These are phyloP conservation scores for Premnoplex brunnescens DNA, from an alignment of 2,797 vertebrate species.

Conservation along the genomic window DNA sequence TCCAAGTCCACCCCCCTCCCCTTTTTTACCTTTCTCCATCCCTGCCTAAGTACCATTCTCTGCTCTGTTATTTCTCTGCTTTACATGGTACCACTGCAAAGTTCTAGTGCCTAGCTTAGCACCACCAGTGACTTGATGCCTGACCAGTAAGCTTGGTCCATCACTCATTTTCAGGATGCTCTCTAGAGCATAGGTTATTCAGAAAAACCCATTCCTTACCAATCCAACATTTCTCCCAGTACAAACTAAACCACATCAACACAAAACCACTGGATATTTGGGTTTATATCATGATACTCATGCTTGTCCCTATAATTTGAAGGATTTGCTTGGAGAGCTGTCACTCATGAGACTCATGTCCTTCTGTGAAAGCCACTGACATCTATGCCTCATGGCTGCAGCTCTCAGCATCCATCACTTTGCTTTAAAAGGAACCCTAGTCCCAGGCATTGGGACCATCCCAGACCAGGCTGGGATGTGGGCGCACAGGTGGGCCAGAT, in stretches of 20 bases:
- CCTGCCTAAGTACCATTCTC: neutral
- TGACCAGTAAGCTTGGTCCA: neutral
- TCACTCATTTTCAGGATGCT: neutral
- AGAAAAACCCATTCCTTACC: neutral
- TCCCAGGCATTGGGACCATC: fast-evolving
- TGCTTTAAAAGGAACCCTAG: neutral
- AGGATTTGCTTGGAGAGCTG: neutral
- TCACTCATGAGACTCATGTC: fast-evolving
- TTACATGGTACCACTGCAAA: neutral
- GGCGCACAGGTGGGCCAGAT: fast-evolving
- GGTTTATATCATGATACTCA: neutral
- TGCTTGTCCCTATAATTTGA: neutral
- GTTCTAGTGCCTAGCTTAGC: neutral
- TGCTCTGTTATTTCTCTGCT: neutral
- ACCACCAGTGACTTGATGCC: fast-evolving
- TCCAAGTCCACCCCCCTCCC: fast-evolving
- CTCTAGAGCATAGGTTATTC: neutral
- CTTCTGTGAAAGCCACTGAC: neutral
- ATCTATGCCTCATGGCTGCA: neutral
- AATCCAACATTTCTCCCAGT: neutral
- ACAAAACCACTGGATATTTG: neutral
- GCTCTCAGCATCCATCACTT: fast-evolving
- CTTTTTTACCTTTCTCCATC: neutral
- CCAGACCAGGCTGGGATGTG: neutral
- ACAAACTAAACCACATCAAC: neutral